phyloP scores from a whole-genome alignment of 2,797 vertebrate genomes.

The Sebastes variabilis region DNA sequence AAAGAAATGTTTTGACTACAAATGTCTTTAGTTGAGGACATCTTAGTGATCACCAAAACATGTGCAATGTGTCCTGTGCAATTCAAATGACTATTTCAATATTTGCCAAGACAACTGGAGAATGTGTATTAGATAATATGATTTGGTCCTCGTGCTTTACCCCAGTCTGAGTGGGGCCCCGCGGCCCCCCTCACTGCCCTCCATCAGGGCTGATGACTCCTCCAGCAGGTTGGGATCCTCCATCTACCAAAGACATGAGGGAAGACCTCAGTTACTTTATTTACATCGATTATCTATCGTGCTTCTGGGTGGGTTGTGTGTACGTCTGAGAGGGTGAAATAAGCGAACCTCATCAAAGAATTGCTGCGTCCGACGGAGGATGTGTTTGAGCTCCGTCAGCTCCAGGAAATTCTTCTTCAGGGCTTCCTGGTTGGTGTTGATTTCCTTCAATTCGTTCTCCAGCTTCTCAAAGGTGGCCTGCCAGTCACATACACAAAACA shows the following conservation, averaged over 20 bases:
- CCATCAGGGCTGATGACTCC: conserved; percentile 95
- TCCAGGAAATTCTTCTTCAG: conserved; percentile 96
- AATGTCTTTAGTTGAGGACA: neutral
- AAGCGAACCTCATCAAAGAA: conserved; percentile 94
- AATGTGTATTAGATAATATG: neutral
- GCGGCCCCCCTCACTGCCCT: conserved; percentile 93
- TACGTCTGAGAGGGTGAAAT: neutral
- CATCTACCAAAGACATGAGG: conserved; percentile 88
- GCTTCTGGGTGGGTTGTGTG: neutral
- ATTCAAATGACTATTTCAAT: neutral
- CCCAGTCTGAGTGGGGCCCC: conserved; percentile 95
- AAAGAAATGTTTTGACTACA: neutral
- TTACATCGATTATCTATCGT: neutral
- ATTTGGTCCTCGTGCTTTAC: conserved; percentile 67
- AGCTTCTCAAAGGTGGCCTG: conserved; percentile 97
- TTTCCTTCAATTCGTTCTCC: conserved; percentile 95
- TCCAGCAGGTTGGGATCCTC: conserved; percentile 98
- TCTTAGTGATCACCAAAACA: neutral
- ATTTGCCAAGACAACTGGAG: neutral
- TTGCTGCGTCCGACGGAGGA: conserved; percentile 95
- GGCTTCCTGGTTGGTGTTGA: conserved; percentile 96
- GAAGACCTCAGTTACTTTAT: conserved; percentile 62
- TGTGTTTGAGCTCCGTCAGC: conserved; percentile 93
- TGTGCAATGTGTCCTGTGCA: neutral
- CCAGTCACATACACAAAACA: neutral